Evolutionary conservation across 2,113 vertebrate species (phyloP), one percentile per base, ranked within the genome.

Genomic region (Carassius gibelio): DNA sequence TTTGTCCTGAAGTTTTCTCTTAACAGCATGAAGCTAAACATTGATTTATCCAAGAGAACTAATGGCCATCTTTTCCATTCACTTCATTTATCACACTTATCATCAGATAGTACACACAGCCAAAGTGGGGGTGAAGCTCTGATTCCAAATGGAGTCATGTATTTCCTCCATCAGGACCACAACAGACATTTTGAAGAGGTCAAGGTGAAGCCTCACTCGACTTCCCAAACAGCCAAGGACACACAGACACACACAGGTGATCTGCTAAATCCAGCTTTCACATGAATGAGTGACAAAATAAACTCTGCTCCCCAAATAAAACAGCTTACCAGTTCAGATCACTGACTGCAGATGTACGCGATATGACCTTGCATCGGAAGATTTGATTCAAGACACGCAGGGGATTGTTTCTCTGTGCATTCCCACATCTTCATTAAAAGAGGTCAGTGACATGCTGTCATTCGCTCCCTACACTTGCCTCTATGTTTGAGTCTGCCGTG

Each of bases 81-180:
- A 55, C 79, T 81, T 81, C n/a, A 68, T 81, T 34, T 48, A 81
- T 81, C 78, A 81, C 14, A 50, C 61, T 50, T 64, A 50, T 30
- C 61, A 45, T 45, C 45, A 45, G 45, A 8, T 30, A 66, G 38
- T 45, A 62, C 57, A 79, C 14, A 77, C 75, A 80, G 57, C 7
- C 30, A 59, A 34, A 10, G 42, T 10, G 19, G 55, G n/a, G 36
- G n/a, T 30, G 4, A 45, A 62, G 79, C n/a, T 80, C 21, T 61
- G 55, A 61, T 14, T 61, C 52, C 36, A 68, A 61, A 62, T 45
- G 11, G 50, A 34, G 38, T 81, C 61, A 66, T 50, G 61, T 26
- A 66, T 30, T 81, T 62, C n/a, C 59, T 48, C 38, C n/a, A 66
- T 48, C 78, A 26, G 21, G n/a, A 81, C 57, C 38, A 26, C 14